These are phyloP conservation scores for Perodicticus potto DNA, from an alignment of 2,797 vertebrate species.

Conservation along the genomic window DNA sequence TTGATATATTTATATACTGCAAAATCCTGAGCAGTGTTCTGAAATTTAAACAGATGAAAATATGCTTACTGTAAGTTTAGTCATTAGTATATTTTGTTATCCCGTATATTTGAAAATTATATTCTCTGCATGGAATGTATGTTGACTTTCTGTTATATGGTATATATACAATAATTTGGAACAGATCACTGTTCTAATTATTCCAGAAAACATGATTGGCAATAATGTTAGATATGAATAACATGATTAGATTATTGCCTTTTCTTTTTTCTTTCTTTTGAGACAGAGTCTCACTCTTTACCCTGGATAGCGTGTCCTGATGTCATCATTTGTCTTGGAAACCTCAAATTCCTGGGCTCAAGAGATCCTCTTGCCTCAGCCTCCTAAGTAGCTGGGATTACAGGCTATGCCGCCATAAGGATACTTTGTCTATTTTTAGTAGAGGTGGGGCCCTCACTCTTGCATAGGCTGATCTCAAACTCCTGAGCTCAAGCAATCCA, in stretches of 20 bases:
- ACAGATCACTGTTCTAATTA: neutral
- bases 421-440: neutral
- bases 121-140: neutral
- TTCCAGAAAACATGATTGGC: neutral
- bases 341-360: too few species aligned
- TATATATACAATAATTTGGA: neutral
- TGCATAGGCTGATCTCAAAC: too few species aligned
- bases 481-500: too few species aligned
- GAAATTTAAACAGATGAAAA: neutral
- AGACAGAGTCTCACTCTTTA: too few species aligned
- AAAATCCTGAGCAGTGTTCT: neutral
- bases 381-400: too few species aligned
- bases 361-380: too few species aligned
- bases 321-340: too few species aligned
- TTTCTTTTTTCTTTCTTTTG: neutral
- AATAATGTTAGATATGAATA: neutral
- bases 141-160: accelerated
- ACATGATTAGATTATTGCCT: neutral
- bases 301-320: too few species aligned
- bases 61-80: neutral
- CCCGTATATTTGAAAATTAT: neutral
- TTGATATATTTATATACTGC: too few species aligned
- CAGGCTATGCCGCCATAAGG: too few species aligned
- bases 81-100: neutral
- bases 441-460: too few species aligned